Percentiles rank a stretch among this genome's conserved stretches.
phyloP scores from a whole-genome alignment of 2,888 invertebrate species.

The Leptothorax acervorum region DNA sequence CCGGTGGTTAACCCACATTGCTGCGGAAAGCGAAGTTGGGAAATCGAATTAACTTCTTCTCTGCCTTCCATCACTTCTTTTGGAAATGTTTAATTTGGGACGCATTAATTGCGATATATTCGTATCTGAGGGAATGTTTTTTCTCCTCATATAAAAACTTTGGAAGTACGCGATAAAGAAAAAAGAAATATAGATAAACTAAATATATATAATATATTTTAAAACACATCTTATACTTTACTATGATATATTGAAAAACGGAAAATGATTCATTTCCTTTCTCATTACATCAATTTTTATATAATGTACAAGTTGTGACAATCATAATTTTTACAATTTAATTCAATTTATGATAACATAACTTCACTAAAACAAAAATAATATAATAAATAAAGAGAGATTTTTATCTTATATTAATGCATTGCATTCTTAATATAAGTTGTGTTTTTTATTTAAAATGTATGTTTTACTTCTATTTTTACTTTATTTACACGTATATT shows the following conservation, averaged over 20 bases:
- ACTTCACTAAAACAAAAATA: neutral
- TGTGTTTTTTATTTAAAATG: neutral
- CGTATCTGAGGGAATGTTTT: neutral
- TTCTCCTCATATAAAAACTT: neutral
- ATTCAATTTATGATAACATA: neutral
- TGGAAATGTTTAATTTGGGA: neutral
- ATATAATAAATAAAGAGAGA: neutral
- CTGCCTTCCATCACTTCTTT: neutral
- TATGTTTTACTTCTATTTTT: neutral
- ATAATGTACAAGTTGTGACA: neutral
- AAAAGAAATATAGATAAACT: neutral
- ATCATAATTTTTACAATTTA: neutral
- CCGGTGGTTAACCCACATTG: conserved; percentile 23
- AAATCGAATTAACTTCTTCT: neutral
- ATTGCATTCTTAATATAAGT: neutral
- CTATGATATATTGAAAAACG: neutral
- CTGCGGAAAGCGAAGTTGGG: neutral
- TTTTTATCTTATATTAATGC: neutral
- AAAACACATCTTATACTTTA: neutral
- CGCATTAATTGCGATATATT: neutral
- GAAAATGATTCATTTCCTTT: neutral
- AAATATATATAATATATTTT: neutral
- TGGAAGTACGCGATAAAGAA: neutral
- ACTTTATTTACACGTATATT: neutral
- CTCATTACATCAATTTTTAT: neutral